These are phyloP conservation scores for Spodoptera litura DNA, from an alignment of 1,140 invertebrate genomes.

Conservation along the genomic window DNA sequence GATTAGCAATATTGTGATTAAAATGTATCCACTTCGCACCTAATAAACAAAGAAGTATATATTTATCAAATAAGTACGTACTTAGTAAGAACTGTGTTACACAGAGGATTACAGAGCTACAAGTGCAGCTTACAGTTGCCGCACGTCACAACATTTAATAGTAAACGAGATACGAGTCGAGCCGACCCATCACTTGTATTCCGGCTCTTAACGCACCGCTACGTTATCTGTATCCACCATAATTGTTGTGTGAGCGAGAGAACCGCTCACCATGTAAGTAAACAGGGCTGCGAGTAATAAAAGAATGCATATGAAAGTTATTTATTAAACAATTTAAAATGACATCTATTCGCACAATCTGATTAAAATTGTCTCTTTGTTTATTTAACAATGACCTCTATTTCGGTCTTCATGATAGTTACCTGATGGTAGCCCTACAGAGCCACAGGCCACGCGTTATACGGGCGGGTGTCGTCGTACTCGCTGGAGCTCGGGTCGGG, in stretches of 20 bases:
- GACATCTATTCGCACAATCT: background rate
- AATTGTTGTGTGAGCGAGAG: conserved; percentile 64
- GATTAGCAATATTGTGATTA: too few species aligned
- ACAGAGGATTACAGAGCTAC: conserved; percentile 15
- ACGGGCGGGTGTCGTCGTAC: conserved; percentile 45
- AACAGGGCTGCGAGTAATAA: conserved; percentile 16
- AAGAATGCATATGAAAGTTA: background rate
- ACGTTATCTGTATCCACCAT: conserved; percentile 33
- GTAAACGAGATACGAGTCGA: conserved; percentile 60
- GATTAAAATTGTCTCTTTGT: background rate
- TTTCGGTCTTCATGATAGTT: conserved; percentile 16
- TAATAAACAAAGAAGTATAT: too few species aligned
- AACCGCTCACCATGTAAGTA: conserved; percentile 36
- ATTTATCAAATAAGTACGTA: background rate
- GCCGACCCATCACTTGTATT: conserved; percentile 49
- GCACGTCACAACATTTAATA: conserved; percentile 58
- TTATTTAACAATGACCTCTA: conserved; percentile 18
- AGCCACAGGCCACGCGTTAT: conserved; percentile 17
- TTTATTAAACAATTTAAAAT: too few species aligned
- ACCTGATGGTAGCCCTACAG: conserved; percentile 31
- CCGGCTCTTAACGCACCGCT: conserved; percentile 35
- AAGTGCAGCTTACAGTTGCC: conserved; percentile 36
- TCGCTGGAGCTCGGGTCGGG: conserved; percentile 14
- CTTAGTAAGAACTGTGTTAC: background rate
- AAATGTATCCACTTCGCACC: too few species aligned